Evolutionary conservation across 2,113 vertebrate genomes (phyloP), one percentile per base, ranked within the genome.

Genomic region (Indri indri): DNA sequence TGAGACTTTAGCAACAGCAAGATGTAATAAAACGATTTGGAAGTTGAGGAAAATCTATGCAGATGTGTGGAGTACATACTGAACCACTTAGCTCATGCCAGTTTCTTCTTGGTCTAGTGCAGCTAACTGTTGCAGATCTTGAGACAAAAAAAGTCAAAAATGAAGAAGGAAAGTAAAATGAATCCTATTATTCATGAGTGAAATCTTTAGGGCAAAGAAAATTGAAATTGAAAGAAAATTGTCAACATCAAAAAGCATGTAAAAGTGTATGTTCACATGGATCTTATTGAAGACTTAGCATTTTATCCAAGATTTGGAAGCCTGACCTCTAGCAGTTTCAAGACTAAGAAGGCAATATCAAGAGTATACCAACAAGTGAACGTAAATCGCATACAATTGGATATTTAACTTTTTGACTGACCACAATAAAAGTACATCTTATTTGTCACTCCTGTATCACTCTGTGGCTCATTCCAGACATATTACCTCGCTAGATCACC

Each of bases 181-280:
- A 86, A 80, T 74, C 1, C 11, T 95, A 27, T 42, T 37, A 52
- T 73, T 85, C 82, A 34, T 7, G 63, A 88, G 37, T 68, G 90
- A 92, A 86, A 70, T 65, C 6, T 68, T 85, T 54, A 59, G 11
- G 8, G 27, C 14, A 77, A 79, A 85, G 6, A 89, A 86, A 87
- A 23, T 83, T 94, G 94, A 66, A 66, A 63, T 87, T 90, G 37
- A 95, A 94, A 79, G 45, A 77, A 89, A 96, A 90, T 52, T 7
- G 0, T 91, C 25, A 61, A 59, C 8, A 45, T 86, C 32, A 32
- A 94, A 89, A 32, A 68, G 1, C 8, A 87, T 42, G 18, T 77
- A 77, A 50, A 91, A 90, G 13, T 50, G 34, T 88, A 27, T 50
- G 66, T 91, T 93, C 40, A 63, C 0, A 13, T 79, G 14, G 17